Evolutionary conservation across 1,140 invertebrate genomes (phyloP).

Genomic region (Zaprionus nigranus): DNA sequence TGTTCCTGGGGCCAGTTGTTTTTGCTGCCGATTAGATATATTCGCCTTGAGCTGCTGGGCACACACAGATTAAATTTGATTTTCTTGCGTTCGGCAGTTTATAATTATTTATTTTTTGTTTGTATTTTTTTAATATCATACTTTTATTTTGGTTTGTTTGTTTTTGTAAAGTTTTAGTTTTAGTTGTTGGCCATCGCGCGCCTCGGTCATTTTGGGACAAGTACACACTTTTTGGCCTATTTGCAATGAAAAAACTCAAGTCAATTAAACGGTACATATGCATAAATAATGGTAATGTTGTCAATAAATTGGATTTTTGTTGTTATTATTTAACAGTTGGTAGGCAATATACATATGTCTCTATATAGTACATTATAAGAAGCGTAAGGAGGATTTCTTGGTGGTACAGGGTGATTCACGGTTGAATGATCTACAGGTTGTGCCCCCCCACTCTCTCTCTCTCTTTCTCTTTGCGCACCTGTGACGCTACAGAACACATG

Average conservation of each 20-base stretch:
- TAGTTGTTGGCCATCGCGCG: slow-evolving; percentile 84
- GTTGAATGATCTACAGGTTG: slow-evolving; percentile 47
- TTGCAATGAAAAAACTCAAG: slow-evolving; percentile 84
- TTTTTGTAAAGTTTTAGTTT: slow-evolving; percentile 79
- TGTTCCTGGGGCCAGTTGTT: slow-evolving; percentile 33
- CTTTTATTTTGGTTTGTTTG: slow-evolving; percentile 53
- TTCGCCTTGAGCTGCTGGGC: slow-evolving; percentile 47
- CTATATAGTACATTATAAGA: slow-evolving; percentile 44
- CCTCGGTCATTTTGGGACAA: slow-evolving; percentile 84
- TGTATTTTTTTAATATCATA: slow-evolving; percentile 40
- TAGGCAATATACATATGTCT: slow-evolving; percentile 34
- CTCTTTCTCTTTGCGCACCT: neutral
- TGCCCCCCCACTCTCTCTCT: neutral
- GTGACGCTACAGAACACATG: slow-evolving; percentile 5
- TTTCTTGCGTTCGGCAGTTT: slow-evolving; percentile 57
- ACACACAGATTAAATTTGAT: slow-evolving; percentile 56
- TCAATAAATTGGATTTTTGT: slow-evolving; percentile 73
- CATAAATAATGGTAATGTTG: slow-evolving; percentile 63
- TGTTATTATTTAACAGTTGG: slow-evolving; percentile 56
- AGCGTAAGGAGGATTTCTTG: slow-evolving; percentile 43
- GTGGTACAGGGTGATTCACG: slow-evolving; percentile 22
- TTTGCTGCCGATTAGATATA: slow-evolving; percentile 29
- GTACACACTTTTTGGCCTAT: slow-evolving; percentile 85
- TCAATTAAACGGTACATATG: slow-evolving; percentile 81
- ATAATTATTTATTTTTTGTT: slow-evolving; percentile 43